Base-by-base conservation (phyloP, 2,113 vertebrate genomes). In the Perccottus glenii region DNA sequence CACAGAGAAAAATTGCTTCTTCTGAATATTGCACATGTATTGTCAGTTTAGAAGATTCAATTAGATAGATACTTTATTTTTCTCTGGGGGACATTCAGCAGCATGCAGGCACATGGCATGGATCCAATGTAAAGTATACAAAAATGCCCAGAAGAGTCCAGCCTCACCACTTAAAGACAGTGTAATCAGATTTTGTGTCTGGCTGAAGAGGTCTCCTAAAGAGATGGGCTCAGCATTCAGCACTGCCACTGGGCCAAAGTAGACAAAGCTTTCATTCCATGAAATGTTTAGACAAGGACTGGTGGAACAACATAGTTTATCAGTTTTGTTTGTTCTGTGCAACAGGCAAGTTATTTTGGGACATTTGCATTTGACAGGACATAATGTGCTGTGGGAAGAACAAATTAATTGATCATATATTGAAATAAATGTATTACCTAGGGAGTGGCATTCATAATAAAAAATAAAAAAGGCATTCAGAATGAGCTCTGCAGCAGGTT, bases 331-430 rank as follows among this genome's bases (percentile, higher is more conserved):
- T 43, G 60, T 35, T 11, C 38, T 14, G 14, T 16, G 9, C 48
- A 27, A 27, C 19, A 27, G 19, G 19, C 19, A 27, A 27, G 19
- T 27, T 27, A 27, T 27, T 27, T 27, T 27, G 1, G 19, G 19
- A 27, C 19, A 27, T 27, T 27, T 27, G 19, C 19, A 27, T 27
- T 27, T 27, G 19, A 27, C 35, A 71, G 77, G 57, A 52, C 56
- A 77, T 79, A 63, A 70, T 84, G 63, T 64, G 32, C 10, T 59
- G 43, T 27, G 9, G 67, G 45, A 67, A 70, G 50, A 72, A 46
- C 49, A 65, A 49, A 83, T 69, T 75, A 59, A 32, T 77, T 56
- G 45, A 55, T 71, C 36, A 68, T 67, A 43, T n/a, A 15, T 67
- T 69, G 42, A 0, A 72, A 69, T 52, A 32, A 42, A 57, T 45